These are phyloP conservation scores for Tromatobia lineatoria DNA, from an alignment of 2,888 invertebrate genomes.

Conservation along the genomic window DNA sequence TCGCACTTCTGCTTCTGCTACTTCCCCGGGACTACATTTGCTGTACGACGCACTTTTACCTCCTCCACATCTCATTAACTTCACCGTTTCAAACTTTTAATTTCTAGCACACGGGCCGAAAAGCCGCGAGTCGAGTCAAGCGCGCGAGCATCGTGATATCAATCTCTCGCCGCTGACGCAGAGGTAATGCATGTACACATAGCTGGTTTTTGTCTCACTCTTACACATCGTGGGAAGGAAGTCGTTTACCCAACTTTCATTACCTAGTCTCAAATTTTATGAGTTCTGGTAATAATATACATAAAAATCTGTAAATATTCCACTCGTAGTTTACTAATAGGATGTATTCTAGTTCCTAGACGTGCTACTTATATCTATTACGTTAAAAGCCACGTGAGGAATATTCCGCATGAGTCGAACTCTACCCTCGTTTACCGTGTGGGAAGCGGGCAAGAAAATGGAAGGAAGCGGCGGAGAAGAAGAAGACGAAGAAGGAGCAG, in stretches of 20 bases:
- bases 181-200: slow-evolving; percentile 43
- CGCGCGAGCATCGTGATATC: slow-evolving; percentile 58
- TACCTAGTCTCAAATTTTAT: slow-evolving; percentile 55
- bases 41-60: slow-evolving; percentile 51
- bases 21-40: slow-evolving; percentile 2
- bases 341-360: slow-evolving; percentile 36
- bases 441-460: slow-evolving; percentile 18
- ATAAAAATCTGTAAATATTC: slow-evolving; percentile 47
- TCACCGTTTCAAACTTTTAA: slow-evolving; percentile 67
- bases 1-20: slow-evolving; percentile 52
- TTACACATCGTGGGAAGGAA: slow-evolving; percentile 65
- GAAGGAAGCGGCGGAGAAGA: slow-evolving; percentile 26
- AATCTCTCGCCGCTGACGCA: slow-evolving; percentile 54
- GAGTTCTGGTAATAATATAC: slow-evolving; percentile 60
- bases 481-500: neutral
- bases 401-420: slow-evolving; percentile 35
- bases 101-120: slow-evolving; percentile 57
- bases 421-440: slow-evolving; percentile 33
- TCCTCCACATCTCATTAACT: slow-evolving; percentile 71
- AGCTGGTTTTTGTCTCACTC: slow-evolving; percentile 31
- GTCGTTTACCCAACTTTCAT: slow-evolving; percentile 65
- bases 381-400: slow-evolving; percentile 30
- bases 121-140: slow-evolving; percentile 60
- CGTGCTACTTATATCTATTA: slow-evolving; percentile 27
- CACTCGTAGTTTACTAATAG: slow-evolving; percentile 16